Base-by-base conservation (phyloP, 1,140 invertebrate species). In the Elymnias hypermnestra region DNA sequence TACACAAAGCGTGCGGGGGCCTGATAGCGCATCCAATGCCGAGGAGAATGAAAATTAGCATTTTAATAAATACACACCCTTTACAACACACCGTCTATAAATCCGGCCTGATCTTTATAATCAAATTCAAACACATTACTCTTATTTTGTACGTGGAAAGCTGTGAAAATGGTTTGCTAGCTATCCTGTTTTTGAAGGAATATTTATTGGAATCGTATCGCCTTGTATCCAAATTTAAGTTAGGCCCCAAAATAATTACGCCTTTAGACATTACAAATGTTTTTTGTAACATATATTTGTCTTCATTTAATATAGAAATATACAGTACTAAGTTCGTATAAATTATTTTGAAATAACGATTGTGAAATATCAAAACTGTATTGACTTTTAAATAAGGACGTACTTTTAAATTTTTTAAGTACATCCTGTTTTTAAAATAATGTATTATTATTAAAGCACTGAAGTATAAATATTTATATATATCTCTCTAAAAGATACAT, bases 21-120 rank as follows among this genome's bases (percentile, higher is more conserved):
- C 73, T 57, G 82, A 85, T 85, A 85, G 75, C 72, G 73, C 59
- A 79, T 73, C 81, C 76, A 79, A 74, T 72, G 74, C 76, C 61
- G 64, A 70, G 71, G 73, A 65, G 65, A 61, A 63, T 41, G 63
- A 72, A 82, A 85, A 85, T 85, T 85, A 79, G 82, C 82, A 85
- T 85, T 85, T 85, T 85, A 85, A 85, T 85, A 85, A 85, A 85
- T 85, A 83, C 72, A 85, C 82, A 85, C 82, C 82, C 82, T 83
- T 83, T 82, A 61, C 66, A 79, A 71, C 72, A 63, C 55, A 63
- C 72, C 78, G 67, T 63, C 60, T 68, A 78, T 83, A 85, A 85
- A 83, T 85, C 68, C 62, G 51, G 43, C 18, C 50, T 74, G 72
- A 85, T 83, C 77, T 85, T 81, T 83, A 81, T 85, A 85, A 85